phyloP scores from a whole-genome alignment of 2,113 vertebrate genomes.

The Takifugu flavidus region DNA sequence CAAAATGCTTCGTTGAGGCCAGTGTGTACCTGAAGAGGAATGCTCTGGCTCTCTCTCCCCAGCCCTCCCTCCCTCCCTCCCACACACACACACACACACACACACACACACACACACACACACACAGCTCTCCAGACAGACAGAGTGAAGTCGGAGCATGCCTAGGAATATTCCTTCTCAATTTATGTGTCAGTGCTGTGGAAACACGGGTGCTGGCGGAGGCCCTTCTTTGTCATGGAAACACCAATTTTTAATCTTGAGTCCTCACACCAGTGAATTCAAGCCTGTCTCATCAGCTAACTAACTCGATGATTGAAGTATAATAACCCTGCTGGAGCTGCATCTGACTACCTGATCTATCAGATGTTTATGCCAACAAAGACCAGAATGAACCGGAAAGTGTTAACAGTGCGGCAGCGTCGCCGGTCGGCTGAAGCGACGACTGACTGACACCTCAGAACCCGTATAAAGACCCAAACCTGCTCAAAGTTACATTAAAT shows the following conservation, averaged over 20 bases:
- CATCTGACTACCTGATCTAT: constrained; percentile 23
- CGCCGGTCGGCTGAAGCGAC: constrained; percentile 1
- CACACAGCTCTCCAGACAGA: constrained; percentile 29
- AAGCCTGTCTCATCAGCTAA: constrained; percentile 45
- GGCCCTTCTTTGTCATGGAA: constrained; percentile 72
- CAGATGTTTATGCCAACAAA: constrained; percentile 3
- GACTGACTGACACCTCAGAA: constrained; percentile 5
- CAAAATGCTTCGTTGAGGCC: constrained; percentile 3
- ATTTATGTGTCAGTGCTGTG: constrained; percentile 60
- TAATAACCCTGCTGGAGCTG: neutral
- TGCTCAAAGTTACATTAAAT: no score
- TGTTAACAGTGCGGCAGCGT: constrained; percentile 15
- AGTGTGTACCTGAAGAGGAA: neutral
- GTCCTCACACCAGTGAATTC: constrained; percentile 50
- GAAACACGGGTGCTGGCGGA: constrained; percentile 46
- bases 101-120: constrained; percentile 6
- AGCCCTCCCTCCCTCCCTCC: neutral
- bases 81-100: neutral
- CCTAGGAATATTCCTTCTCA: constrained; percentile 66
- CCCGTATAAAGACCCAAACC: neutral
- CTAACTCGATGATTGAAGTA: constrained; percentile 22
- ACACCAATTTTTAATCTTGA: constrained; percentile 67
- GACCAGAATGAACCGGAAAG: constrained; percentile 1
- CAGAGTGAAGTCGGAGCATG: constrained; percentile 60
- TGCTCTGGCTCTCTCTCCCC: neutral